Base-by-base conservation (phyloP, 2,113 vertebrate genomes). In the Cyphomyrus discorhynchus region DNA sequence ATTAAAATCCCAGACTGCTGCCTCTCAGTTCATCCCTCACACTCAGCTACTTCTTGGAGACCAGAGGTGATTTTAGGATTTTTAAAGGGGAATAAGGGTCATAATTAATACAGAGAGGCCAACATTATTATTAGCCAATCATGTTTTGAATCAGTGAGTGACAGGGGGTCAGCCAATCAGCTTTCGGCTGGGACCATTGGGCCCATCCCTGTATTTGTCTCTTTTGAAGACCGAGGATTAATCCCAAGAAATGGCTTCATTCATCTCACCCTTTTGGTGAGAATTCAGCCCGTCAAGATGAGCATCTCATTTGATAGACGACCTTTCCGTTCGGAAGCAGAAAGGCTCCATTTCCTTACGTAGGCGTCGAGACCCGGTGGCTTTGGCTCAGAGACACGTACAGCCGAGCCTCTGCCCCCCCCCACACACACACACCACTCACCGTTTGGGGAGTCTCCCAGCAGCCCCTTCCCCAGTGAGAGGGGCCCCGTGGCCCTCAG, bases 381-480 rank as follows among this genome's bases (percentile, higher is more conserved):
- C 19, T 17, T 62, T 56, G 77, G 74, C 85, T 15, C n/a, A 2
- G n/a, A 89, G 90, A 89, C 62, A 45, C 74, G 31, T 87, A 80
- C 66, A 83, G n/a, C 24, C 24, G 53, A 9, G 3, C 1, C 45
- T 19, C 45, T 13, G 11, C 47, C 49, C 49, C 13, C 80, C 83
- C 47, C 2, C 39, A 21, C 39, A n/a, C 11, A 39, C 77, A 35
- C 70, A 19, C 35, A 39, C 49, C 58, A 93, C 91, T 96, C 95
- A 98, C 98, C 96, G 93, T 96, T 97, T 24, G 96, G 96, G n/a
- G 96, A 95, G 93, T 99, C 98, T 93, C 97, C 97, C 70, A 96
- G 96, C 62, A 96, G 91, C 27, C 96, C 97, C 93, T 98, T 93
- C 52, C 96, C 97, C 46, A 97, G 93, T 8, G 93, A 92, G 92